Evolutionary conservation across 1,140 invertebrate species (phyloP), one percentile per base, ranked within the genome.

Genomic region (Saccostrea glomerata): DNA sequence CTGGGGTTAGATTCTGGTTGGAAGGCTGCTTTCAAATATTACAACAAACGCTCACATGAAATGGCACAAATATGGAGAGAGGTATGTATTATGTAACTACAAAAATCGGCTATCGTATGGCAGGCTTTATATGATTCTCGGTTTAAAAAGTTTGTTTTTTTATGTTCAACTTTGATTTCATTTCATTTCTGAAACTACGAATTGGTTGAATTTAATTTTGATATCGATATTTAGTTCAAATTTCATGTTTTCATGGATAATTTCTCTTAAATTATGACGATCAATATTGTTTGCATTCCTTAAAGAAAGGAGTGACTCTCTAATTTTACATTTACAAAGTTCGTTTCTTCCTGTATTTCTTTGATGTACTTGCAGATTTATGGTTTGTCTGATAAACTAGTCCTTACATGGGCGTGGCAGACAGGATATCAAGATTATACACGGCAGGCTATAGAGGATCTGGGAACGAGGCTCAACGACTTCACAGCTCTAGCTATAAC

Each of bases 351-450:
- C 13, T 20, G 17, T 17, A 20, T 20, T 13, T 60, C 20, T n/a
- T 54, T 11, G 15, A 40, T 23, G 2, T 11, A 85, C n/a, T 47
- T n/a, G 60, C 11, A 89, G 88, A 82, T 86, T 56, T 86, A 86
- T 73, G 58, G 60, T 6, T 55, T 40, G 0, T 6, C 66, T 36
- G 40, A 85, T 25, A 91, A 87, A 86, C 25, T 93, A 12, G 82
- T 91, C 58, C 89, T 90, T 6, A 89, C 92, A 4, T 91, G 90
- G 90, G 92, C 92, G 9, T 93, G 92, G 91, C 92, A 92, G 90
- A 92, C 91, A n/a, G 91, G 91, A 9, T 92, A 92, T 77, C 86
- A 91, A 70, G 90, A 90, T 47, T 92, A 92, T 56, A 91, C 90
- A 23, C 73, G 89, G 40, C 91, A 92, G 73, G 91, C 91, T 13